Conservation (phyloP, 2,113 vertebrate genomes). For the Leucopsar rothschildi region DNA sequence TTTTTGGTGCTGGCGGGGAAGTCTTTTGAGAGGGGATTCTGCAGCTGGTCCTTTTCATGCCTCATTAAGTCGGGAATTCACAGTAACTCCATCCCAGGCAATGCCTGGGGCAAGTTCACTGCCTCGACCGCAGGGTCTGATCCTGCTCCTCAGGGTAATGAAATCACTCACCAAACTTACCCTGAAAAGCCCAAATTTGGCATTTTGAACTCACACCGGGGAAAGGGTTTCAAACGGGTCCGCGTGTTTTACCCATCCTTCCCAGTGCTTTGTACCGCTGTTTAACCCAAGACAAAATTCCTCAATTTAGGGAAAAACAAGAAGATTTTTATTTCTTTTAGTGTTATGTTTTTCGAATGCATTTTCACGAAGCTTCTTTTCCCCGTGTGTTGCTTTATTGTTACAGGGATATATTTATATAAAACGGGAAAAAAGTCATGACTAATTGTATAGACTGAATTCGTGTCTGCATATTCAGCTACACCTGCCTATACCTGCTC, state of each 20-base stretch:
- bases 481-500: neutral
- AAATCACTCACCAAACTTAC: neutral
- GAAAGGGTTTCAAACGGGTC: neutral
- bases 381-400: neutral
- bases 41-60: neutral
- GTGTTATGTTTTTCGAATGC: neutral
- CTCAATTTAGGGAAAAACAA: neutral
- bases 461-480: neutral
- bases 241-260: neutral
- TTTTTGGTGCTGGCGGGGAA: neutral
- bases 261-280: neutral
- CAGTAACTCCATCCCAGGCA: neutral
- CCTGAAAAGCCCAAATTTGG: neutral
- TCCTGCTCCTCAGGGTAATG: neutral
- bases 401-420: neutral
- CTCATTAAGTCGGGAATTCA: slow-evolving; percentile 47
- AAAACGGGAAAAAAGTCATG: accelerated
- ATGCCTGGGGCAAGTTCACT: slow-evolving; percentile 52
- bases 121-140: neutral
- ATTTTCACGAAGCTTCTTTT: neutral
- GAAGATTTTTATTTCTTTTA: neutral
- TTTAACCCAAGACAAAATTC: neutral
- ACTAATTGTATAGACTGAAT: accelerated
- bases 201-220: neutral
- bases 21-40: neutral